Evolutionary conservation across 2,888 invertebrate genomes (phyloP), one percentile per base, ranked within the genome.

Genomic region (Tetragonula carbonaria): DNA sequence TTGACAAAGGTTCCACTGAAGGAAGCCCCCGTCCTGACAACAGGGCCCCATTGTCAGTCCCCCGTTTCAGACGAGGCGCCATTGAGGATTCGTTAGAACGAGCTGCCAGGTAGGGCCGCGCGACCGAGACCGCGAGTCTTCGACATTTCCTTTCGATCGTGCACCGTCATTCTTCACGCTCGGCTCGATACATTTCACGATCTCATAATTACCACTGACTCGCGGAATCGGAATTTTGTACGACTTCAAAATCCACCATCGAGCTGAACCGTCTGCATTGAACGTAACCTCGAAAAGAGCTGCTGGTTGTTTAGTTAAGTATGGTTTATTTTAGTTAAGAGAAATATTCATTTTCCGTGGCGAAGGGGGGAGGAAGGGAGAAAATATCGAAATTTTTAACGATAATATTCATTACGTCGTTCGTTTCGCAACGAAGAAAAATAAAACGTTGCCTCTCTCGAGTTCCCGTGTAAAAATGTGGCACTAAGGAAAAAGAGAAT

Each of bases 41-140:
- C 93, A 90, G 90, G 91, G 87, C 87, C 89, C 92, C 90, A 93
- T 93, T 93, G 93, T 93, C 88, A 85, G 82, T 76, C 85, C 90
- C 80, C 80, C 81, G 86, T 83, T 88, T 82, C 81, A 87, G 78
- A 68, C 82, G 74, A 86, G 92, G 91, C 92, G 92, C 91, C 92
- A 92, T 92, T 92, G 88, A 92, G 77, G 82, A 90, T 90, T 90
- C 90, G 89, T 91, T 91, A 88, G 90, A 91, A 90, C 85, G 83
- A 82, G 72, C 90, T 88, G 90, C 87, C 91, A 90, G 87, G 86
- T 87, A 88, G 82, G 80, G 72, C 80, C 71, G 66, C 80, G 82
- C 77, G 63, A 85, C 73, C 78, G 83, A 74, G 59, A 38, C 82
- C 81, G 86, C 79, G 84, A 74, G 78, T 62, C 78, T 79, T 79